Base-by-base conservation (phyloP, 2,797 vertebrate species). In the Aplochiton taeniatus region DNA sequence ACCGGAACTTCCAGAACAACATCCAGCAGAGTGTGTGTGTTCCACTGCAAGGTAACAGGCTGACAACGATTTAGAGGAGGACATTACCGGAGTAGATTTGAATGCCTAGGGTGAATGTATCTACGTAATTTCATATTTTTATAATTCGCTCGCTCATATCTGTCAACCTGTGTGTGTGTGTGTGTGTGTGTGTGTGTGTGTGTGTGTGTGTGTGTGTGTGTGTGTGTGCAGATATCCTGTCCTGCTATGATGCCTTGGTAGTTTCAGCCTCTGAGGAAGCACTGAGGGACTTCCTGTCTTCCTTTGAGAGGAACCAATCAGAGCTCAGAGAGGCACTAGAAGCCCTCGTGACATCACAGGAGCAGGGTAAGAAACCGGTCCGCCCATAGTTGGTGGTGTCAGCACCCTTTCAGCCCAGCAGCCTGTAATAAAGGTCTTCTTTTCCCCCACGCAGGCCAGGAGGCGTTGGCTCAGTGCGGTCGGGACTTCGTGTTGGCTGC, bases 301-400 rank as follows among this genome's bases (percentile, higher is more conserved):
- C 61, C 75, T 90, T 85, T 84, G 82, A 86, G 82, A 89, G 75
- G 78, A 90, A 62, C 70, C 78, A 76, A 46, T 70, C 82, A 41
- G 76, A 84, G 60, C 82, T 81, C 63, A 70, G 82, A 50, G 75
- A 79, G 74, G 73, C 78, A 48, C 68, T 81, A 81, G 78, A 83
- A 64, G 80, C 73, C 73, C 75, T 83, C 51, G 66, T 60, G 73
- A 80, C 76, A 61, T 85, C 83, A 80, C 66, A 75, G 64, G 80
- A 79, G 58, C 68, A 80, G 66, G 72, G 72, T 79, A 83, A 80
- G 88, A 85, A 70, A 65, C 69, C 74, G 84, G 77, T 82, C 78
- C 81, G 79, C 88, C 86, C 80, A 73, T 82, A 77, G 78, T 76
- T 67, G 20, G 17, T 13, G 11, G 60, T 48, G 17, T 41, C 31